A percentile compares a stretch with the other conserved stretches of the same genome.
Evolutionary conservation across 1,140 invertebrate species (phyloP).

Genomic region (Musca vetustissima): DNA sequence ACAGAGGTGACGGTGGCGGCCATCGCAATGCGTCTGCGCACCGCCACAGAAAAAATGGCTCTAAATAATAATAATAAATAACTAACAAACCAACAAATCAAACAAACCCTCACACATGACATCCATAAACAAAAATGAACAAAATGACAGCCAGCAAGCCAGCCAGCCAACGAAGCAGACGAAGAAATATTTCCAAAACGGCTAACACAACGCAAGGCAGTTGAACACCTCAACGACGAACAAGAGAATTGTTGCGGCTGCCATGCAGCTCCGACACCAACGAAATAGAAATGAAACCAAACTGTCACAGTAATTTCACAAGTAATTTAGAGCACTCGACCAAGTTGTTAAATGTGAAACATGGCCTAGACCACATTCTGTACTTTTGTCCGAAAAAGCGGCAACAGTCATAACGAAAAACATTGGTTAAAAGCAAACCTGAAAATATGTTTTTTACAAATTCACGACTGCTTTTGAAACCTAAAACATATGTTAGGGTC

Average conservation of each 20-base stretch:
- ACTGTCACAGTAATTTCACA: conserved; percentile 29
- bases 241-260: neutral
- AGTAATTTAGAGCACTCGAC: conserved; percentile 27
- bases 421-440: too few relatives aligned
- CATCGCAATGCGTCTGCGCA: too few relatives aligned
- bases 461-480: too few relatives aligned
- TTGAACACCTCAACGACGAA: too few relatives aligned
- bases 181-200: neutral
- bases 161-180: too few relatives aligned
- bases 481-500: too few relatives aligned
- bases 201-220: neutral
- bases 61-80: conserved; percentile 3
- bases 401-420: neutral
- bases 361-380: neutral
- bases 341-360: conserved; percentile 20
- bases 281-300: conserved; percentile 9
- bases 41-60: too few relatives aligned
- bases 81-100: conserved; percentile 21
- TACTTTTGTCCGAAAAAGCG: neutral
- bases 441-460: too few relatives aligned
- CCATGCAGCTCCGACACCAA: neutral
- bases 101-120: conserved; percentile 24
- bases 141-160: neutral
- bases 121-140: conserved; percentile 13
- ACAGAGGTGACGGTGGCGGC: too few relatives aligned